These are phyloP conservation scores for Pipa parva DNA, from an alignment of 2,113 vertebrate genomes.

Conservation along the genomic window DNA sequence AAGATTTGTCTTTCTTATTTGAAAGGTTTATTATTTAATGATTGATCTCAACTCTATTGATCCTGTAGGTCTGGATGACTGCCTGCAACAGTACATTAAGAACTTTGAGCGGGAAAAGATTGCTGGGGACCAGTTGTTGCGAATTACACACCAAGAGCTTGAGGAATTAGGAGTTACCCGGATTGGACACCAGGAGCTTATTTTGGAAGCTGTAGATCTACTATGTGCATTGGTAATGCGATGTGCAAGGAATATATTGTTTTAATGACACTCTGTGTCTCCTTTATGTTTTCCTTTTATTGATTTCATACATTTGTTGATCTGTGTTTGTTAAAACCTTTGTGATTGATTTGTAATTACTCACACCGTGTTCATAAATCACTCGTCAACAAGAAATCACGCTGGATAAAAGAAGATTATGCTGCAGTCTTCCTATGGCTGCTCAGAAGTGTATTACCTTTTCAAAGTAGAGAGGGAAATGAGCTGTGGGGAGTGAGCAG, in stretches of 20 bases:
- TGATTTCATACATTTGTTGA: too few species aligned
- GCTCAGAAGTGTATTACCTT: too few species aligned
- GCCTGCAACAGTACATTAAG: constrained; percentile 93
- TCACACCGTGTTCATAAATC: too few species aligned
- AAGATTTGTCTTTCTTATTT: not conserved
- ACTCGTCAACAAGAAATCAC: too few species aligned
- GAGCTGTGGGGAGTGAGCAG: too few species aligned
- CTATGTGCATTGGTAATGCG: constrained; percentile 86
- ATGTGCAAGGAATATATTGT: not conserved
- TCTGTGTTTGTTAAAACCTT: too few species aligned
- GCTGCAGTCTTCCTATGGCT: too few species aligned
- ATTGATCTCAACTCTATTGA: not conserved
- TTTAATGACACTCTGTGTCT: too few species aligned
- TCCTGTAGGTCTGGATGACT: constrained; percentile 85
- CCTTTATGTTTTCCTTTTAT: too few species aligned
- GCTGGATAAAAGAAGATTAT: too few species aligned
- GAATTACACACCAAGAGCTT: constrained; percentile 93
- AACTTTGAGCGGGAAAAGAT: constrained; percentile 94
- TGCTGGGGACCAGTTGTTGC: constrained; percentile 86
- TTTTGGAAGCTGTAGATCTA: constrained; percentile 92
- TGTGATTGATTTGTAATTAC: too few species aligned
- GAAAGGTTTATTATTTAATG: not conserved
- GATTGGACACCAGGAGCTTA: constrained; percentile 95
- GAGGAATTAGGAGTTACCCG: constrained; percentile 94
- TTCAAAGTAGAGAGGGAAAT: too few species aligned